Evolutionary conservation across 1,140 invertebrate genomes (phyloP).

Genomic region (Ptiloglossa arizonensis): DNA sequence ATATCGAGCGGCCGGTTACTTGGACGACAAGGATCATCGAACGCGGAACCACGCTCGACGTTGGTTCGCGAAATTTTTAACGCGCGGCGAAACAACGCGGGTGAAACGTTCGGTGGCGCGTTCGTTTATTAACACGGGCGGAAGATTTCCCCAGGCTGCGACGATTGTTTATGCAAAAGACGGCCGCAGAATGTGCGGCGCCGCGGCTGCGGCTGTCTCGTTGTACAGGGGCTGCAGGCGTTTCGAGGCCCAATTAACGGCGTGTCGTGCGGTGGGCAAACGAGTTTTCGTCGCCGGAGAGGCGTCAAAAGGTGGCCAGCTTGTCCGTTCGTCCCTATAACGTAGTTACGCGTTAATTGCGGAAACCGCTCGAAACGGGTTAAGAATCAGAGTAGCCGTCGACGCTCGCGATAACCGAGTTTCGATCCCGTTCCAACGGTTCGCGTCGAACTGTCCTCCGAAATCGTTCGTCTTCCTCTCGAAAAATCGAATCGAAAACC

Average conservation of each 20-base stretch:
- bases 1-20: too few relatives aligned
- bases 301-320: slow-evolving; percentile 47
- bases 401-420: not conserved
- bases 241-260: slow-evolving; percentile 63
- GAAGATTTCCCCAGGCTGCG: slow-evolving; percentile 48
- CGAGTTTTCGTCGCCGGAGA: slow-evolving; percentile 49
- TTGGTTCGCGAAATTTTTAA: slow-evolving; percentile 34
- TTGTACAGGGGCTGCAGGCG: slow-evolving; percentile 38
- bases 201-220: slow-evolving; percentile 34
- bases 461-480: too few relatives aligned
- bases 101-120: slow-evolving; percentile 15
- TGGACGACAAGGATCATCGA: slow-evolving; percentile 33
- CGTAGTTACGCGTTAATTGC: slow-evolving; percentile 54
- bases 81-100: not conserved
- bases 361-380: slow-evolving; percentile 42
- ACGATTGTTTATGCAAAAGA: slow-evolving; percentile 64
- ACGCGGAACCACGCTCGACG: not conserved
- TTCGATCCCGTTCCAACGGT: not conserved
- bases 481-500: too few relatives aligned
- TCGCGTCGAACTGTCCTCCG: too few relatives aligned
- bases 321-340: slow-evolving; percentile 44
- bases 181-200: slow-evolving; percentile 34
- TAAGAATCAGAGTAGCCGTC: slow-evolving; percentile 44
- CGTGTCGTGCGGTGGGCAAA: slow-evolving; percentile 49
- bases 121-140: slow-evolving; percentile 43